phyloP scores from a whole-genome alignment of 2,888 invertebrate species.

The Spodoptera littoralis region DNA sequence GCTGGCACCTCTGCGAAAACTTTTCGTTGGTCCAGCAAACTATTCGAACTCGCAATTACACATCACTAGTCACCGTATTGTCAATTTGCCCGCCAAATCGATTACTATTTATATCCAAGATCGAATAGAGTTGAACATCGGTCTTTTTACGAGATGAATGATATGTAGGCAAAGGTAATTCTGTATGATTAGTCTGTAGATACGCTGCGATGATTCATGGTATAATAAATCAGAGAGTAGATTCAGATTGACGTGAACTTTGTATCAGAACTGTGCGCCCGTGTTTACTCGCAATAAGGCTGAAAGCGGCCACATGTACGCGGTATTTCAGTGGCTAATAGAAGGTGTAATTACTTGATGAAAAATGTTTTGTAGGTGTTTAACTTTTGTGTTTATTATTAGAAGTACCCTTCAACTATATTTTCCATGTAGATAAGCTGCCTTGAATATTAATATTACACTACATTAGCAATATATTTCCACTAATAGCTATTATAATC shows the following conservation, averaged over 20 bases:
- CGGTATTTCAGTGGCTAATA: constrained; percentile 14
- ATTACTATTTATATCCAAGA: constrained; percentile 82
- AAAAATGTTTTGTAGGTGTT: constrained; percentile 13
- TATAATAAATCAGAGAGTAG: constrained; percentile 51
- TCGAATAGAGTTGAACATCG: constrained; percentile 48
- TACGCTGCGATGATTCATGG: constrained; percentile 44
- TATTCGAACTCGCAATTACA: constrained; percentile 39
- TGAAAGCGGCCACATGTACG: constrained; percentile 40
- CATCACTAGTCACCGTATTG: constrained; percentile 66
- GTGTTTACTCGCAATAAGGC: constrained; percentile 31
- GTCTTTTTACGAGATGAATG: constrained; percentile 51
- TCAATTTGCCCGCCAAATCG: constrained; percentile 81
- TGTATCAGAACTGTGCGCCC: constrained; percentile 19
- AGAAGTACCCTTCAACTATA: neutral
- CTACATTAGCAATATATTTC: too few species aligned
- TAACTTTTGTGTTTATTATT: constrained; percentile 2
- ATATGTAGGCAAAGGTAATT: constrained; percentile 47
- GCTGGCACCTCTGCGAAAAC: constrained; percentile 32
- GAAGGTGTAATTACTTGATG: constrained; percentile 23
- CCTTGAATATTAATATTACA: too few species aligned
- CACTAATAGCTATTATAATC: too few species aligned
- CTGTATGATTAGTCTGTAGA: constrained; percentile 42
- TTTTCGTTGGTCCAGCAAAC: constrained; percentile 40
- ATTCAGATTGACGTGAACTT: constrained; percentile 41
- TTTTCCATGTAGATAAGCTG: neutral